phyloP scores from a whole-genome alignment of 2,113 vertebrate genomes.

The Pelecanus crispus region DNA sequence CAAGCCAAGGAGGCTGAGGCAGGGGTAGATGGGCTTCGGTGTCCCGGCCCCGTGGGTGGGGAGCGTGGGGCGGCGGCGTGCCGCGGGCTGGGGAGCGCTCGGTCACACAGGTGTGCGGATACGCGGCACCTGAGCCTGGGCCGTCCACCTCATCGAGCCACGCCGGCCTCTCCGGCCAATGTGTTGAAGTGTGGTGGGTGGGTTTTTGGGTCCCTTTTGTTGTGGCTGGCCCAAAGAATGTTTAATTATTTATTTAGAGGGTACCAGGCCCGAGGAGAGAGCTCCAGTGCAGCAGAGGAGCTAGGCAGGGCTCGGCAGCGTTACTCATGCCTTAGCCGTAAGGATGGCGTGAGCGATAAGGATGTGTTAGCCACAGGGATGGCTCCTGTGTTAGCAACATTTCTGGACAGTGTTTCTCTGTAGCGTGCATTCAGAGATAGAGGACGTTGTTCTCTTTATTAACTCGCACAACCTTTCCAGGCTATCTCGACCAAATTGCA shows the following conservation, averaged over 20 bases:
- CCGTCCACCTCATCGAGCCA: neutral
- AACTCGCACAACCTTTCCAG: neutral
- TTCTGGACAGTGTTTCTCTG: neutral
- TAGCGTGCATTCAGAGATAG: rapidly evolving
- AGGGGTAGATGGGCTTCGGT: rapidly evolving
- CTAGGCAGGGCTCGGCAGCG: neutral
- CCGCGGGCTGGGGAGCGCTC: rapidly evolving
- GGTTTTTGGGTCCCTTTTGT: neutral
- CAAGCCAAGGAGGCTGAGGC: neutral
- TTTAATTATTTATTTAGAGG: neutral
- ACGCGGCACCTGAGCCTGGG: rapidly evolving
- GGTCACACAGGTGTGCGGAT: rapidly evolving
- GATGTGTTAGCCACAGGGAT: rapidly evolving
- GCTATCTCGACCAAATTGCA: neutral
- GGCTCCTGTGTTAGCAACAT: neutral
- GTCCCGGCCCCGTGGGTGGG: neutral
- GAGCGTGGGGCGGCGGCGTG: rapidly evolving
- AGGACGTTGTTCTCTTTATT: neutral
- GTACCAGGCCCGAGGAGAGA: neutral
- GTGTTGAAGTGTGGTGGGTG: neutral
- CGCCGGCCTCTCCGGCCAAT: rapidly evolving
- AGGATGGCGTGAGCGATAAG: too few species aligned
- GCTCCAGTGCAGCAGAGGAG: neutral
- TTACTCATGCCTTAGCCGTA: rapidly evolving
- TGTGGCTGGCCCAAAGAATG: neutral